Percentiles rank a stretch among this genome's conserved stretches.
Evolutionary conservation across 2,888 invertebrate species (phyloP).

Genomic region (Hirtodrosophila histrioides): DNA sequence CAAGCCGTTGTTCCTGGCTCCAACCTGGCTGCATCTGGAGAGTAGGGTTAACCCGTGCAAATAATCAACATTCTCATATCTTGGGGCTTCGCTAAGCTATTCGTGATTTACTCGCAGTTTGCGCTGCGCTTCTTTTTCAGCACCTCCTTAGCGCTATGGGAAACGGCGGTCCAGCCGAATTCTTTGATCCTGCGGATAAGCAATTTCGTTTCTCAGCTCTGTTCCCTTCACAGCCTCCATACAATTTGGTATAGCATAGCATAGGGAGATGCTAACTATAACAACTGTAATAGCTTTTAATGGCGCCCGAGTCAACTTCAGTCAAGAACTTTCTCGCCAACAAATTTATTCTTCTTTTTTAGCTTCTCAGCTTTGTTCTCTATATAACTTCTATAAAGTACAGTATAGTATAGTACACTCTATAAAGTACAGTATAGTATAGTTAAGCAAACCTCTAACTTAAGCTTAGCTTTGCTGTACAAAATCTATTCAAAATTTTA

Average conservation of each 20-base stretch:
- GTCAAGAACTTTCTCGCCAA: no score
- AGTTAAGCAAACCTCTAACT: no score
- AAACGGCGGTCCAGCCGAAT: constrained; percentile 56
- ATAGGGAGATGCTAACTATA: no score
- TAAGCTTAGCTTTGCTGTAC: no score
- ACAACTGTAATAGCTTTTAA: no score
- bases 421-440: no score
- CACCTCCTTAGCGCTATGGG: constrained; percentile 72
- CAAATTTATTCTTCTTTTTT: no score
- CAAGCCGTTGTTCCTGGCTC: neutral
- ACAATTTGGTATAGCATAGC: constrained; percentile 2
- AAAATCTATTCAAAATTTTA: no score
- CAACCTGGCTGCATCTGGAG: constrained; percentile 23
- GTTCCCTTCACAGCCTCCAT: neutral
- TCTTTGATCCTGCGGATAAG: constrained; percentile 72
- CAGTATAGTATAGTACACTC: no score
- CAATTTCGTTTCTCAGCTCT: constrained; percentile 40
- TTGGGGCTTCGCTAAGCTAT: constrained; percentile 60
- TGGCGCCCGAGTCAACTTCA: no score
- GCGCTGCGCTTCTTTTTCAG: constrained; percentile 55
- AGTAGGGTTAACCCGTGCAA: constrained; percentile 62
- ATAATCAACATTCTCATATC: constrained; percentile 79
- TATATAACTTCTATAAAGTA: no score
- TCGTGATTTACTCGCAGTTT: constrained; percentile 75
- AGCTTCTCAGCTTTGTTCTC: no score